phyloP scores from a whole-genome alignment of 1,140 invertebrate genomes.

The Atta colombica region DNA sequence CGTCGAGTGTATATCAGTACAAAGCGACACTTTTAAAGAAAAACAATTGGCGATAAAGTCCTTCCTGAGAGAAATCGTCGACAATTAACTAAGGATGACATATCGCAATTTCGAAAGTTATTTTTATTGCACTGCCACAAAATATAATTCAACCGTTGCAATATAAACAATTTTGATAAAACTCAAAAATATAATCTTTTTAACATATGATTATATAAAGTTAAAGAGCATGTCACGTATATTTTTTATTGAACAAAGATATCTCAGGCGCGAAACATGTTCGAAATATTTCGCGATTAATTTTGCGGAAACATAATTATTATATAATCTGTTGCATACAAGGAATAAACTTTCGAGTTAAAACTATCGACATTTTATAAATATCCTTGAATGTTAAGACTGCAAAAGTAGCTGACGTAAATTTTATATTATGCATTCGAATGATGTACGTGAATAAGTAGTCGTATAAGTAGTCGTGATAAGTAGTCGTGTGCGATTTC shows the following conservation, averaged over 20 bases:
- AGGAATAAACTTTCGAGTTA: background rate
- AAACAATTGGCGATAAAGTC: background rate
- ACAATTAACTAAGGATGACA: background rate
- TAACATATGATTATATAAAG: background rate
- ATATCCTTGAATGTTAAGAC: background rate
- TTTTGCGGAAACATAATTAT: constrained; percentile 2
- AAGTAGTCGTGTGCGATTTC: constrained; percentile 18
- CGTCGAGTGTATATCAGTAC: background rate
- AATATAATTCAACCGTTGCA: background rate
- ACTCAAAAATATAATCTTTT: background rate
- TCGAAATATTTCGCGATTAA: background rate
- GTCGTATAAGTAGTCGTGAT: background rate
- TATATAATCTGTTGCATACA: background rate
- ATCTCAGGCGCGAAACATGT: background rate
- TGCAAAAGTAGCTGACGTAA: background rate
- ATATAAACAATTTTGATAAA: constrained; percentile 15
- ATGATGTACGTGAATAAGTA: constrained; percentile 9
- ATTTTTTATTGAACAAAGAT: constrained; percentile 8
- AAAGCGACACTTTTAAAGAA: background rate
- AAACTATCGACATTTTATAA: background rate
- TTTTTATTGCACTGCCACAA: background rate
- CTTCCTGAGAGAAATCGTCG: background rate
- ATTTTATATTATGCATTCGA: constrained; percentile 5
- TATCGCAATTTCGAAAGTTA: constrained; percentile 6
- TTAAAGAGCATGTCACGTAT: background rate